Conservation (phyloP, 2,888 invertebrate genomes). For the Drosophila villosipedis region DNA sequence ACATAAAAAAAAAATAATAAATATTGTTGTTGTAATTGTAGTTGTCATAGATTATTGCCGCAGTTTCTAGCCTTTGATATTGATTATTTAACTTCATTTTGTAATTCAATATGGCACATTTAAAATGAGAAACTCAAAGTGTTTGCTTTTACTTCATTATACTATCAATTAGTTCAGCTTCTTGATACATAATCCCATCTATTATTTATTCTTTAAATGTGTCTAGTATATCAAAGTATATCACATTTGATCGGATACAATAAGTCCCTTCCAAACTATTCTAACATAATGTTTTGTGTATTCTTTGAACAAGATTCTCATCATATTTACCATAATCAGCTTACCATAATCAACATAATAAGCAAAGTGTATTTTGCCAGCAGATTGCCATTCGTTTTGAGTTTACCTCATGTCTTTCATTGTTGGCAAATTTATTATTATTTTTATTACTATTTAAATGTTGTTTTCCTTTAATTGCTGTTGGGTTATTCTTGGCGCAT, state of each 20-base stretch:
- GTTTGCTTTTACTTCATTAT: not conserved
- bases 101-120: not conserved
- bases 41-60: constrained; percentile 7
- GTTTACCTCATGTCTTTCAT: not conserved
- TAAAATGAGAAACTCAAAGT: not conserved
- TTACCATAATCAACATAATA: not conserved
- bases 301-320: not conserved
- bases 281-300: not conserved
- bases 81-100: not conserved
- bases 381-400: not conserved
- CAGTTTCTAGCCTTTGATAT: not conserved
- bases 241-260: not conserved
- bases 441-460: not conserved
- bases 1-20: not conserved
- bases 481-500: constrained; percentile 14
- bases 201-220: not conserved
- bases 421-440: not conserved
- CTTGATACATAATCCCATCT: not conserved
- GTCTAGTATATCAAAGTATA: not conserved
- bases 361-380: not conserved
- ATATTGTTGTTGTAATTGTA: not conserved
- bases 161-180: not conserved
- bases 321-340: not conserved
- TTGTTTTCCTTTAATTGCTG: not conserved
- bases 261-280: not conserved